Base-by-base conservation (phyloP, 2,113 vertebrate genomes). In the Falco punctatus region DNA sequence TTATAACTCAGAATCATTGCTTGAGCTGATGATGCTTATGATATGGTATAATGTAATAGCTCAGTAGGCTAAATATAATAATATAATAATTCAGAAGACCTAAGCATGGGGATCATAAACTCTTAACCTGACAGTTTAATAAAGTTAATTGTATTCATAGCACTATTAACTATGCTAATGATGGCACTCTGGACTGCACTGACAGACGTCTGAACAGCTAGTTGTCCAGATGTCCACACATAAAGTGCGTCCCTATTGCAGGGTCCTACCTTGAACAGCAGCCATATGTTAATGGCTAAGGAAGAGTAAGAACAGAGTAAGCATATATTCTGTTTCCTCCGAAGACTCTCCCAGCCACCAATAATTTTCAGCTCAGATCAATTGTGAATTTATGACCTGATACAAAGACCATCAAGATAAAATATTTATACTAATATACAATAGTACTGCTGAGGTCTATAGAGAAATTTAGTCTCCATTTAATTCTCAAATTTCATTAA, bases 401-500 rank as follows among this genome's bases (percentile, higher is more conserved):
- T 64, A 15, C 40, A 84, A 89, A 81, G 44, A 11, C 21, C n/a
- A 71, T 48, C 15, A 55, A 81, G 52, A 61, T 84, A 55, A 57
- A 94, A 90, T 32, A 35, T 1, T 28, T 19, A 33, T 38, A 49
- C 26, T 92, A 79, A 94, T 96, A 38, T 94, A 21, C 61, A 87
- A 24, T 44, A 71, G 32, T 11, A 35, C 35, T 91, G 48, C 6
- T 89, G 66, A 89, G 21, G 27, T 2, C 65, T 52, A 24, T 49
- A 28, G 69, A 84, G 84, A 91, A 72, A 91, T 89, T 71, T 64
- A 84, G 28, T 79, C 33, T 67, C 52, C 9, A 48, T 49, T 91
- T 96, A 67, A 81, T 87, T 92, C 59, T 87, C 26, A 64, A 30
- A 84, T 71, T 94, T 70, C 33, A 85, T 81, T 87, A 90, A 71